Percentiles rank a stretch among this genome's conserved stretches.
phyloP scores from a whole-genome alignment of 1,140 invertebrate genomes.

The Elysia chlorotica region DNA sequence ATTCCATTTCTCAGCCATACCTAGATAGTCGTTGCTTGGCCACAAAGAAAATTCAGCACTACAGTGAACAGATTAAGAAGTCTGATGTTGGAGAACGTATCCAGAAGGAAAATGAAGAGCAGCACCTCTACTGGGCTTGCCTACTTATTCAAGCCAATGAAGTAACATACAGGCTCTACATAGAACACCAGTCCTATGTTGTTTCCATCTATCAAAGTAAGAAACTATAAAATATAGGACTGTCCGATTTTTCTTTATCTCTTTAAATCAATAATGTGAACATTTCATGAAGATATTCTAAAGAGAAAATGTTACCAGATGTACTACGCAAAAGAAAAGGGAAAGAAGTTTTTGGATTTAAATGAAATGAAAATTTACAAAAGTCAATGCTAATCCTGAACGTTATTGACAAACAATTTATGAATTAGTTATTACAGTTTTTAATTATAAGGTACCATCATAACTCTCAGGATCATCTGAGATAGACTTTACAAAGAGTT shows the following conservation, averaged over 20 bases:
- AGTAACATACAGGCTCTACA: background rate
- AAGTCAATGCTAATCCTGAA: no score
- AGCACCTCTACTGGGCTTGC: constrained; percentile 21
- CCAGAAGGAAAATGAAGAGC: constrained; percentile 10
- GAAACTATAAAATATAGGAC: background rate
- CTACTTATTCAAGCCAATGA: constrained; percentile 15
- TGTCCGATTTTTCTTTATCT: background rate
- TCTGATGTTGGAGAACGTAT: constrained; percentile 9
- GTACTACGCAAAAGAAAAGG: background rate
- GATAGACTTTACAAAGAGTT: no score
- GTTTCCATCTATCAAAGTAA: constrained; percentile 19
- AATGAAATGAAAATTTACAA: no score
- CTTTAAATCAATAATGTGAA: background rate
- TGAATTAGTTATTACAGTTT: no score
- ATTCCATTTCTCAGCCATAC: no score
- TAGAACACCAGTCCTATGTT: constrained; percentile 14
- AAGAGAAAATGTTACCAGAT: no score
- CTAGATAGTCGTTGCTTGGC: constrained; percentile 14
- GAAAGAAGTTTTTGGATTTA: background rate
- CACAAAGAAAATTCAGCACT: constrained; percentile 20
- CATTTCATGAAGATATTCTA: background rate
- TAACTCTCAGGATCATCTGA: no score
- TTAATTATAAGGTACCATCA: no score
- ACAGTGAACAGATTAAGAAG: constrained; percentile 10
- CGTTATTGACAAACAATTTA: no score